Conservation (phyloP, 2,797 vertebrate species). For the Rhincodon typus region DNA sequence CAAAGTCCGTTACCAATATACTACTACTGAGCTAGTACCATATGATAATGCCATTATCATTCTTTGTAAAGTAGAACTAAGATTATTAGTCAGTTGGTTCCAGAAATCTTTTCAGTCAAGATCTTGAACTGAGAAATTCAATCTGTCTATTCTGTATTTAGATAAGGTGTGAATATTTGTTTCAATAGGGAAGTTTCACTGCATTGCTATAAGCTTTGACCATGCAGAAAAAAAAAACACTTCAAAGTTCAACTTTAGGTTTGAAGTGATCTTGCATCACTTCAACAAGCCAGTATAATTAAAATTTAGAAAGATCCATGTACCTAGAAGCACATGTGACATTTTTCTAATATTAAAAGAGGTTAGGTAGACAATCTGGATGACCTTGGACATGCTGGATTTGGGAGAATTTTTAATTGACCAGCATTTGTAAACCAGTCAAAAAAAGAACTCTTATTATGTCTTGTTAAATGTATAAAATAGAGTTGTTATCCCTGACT, state of each 20-base stretch:
- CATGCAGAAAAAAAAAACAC: not conserved
- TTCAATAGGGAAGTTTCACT: not conserved
- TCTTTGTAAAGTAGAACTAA: not conserved
- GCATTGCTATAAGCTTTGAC: not conserved
- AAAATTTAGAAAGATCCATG: not conserved
- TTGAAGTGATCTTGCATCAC: not conserved
- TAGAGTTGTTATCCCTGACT: not conserved
- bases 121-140: not conserved
- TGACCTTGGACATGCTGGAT: not conserved
- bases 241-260: not conserved
- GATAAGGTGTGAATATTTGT: not conserved
- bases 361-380: not conserved
- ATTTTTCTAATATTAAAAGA: not conserved
- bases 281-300: not conserved
- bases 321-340: not conserved
- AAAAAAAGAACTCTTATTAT: not conserved
- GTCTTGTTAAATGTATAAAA: not conserved
- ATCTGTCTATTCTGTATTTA: not conserved
- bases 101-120: not conserved
- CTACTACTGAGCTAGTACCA: too few species aligned
- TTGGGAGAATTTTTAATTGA: not conserved
- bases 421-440: not conserved
- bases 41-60: not conserved
- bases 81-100: not conserved
- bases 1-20: too few species aligned